Conservation (phyloP, 2,888 invertebrate species). For the Diachrysia chrysitis region DNA sequence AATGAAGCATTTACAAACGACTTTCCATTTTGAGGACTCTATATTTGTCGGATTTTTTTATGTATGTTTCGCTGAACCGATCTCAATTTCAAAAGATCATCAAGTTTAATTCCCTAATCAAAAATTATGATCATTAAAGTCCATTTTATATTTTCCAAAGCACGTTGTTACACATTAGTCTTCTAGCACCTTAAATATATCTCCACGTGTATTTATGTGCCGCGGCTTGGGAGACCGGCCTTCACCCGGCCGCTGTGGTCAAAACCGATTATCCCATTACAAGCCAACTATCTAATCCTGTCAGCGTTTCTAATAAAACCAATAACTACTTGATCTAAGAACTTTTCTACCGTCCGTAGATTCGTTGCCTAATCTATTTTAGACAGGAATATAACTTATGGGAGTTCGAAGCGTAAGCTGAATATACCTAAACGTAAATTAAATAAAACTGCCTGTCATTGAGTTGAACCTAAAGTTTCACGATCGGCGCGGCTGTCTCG, state of each 20-base stretch:
- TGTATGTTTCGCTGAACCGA: too few relatives aligned
- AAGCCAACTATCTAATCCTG: conserved; percentile 53
- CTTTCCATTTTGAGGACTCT: too few relatives aligned
- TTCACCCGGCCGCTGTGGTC: conserved; percentile 68
- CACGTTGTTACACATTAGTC: conserved; percentile 25
- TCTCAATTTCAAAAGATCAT: too few relatives aligned
- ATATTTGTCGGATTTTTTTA: too few relatives aligned
- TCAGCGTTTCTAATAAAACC: conserved; percentile 44
- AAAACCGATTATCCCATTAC: conserved; percentile 71
- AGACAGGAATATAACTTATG: not conserved
- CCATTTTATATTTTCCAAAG: not conserved
- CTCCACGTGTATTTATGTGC: conserved; percentile 53
- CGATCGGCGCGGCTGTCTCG: not conserved
- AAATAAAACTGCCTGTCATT: not conserved
- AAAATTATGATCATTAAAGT: not conserved
- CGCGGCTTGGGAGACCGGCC: conserved; percentile 63
- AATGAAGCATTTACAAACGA: not conserved
- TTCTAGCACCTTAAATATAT: conserved; percentile 25
- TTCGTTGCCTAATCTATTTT: conserved; percentile 4
- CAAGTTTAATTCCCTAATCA: not conserved
- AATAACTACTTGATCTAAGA: conserved; percentile 13
- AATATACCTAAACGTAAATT: not conserved
- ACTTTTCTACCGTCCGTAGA: conserved; percentile 3
- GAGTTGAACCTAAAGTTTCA: too few relatives aligned
- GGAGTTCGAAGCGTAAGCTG: not conserved